These are phyloP conservation scores for Oryctolagus cuniculus DNA, from an alignment of 2,113 vertebrate genomes.

Conservation along the genomic window DNA sequence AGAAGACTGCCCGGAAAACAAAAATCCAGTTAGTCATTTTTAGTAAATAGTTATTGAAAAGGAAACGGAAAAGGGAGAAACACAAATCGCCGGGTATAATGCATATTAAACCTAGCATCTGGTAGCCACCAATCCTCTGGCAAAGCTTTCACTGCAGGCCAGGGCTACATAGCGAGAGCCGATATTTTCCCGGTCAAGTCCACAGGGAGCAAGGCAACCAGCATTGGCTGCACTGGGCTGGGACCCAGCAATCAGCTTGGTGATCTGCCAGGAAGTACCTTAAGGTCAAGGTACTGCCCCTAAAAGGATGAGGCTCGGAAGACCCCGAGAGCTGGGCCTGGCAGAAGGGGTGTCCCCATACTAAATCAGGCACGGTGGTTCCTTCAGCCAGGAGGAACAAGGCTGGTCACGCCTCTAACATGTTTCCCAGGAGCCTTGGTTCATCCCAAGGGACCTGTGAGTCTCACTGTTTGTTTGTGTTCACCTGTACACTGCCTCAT, in stretches of 20 bases:
- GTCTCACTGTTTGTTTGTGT: not conserved
- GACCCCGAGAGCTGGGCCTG: not conserved
- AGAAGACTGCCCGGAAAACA: slow-evolving; percentile 39
- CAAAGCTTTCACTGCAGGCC: not conserved
- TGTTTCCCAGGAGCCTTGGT: not conserved
- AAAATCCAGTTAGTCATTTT: slow-evolving; percentile 32
- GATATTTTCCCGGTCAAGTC: not conserved
- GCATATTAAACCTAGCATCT: not conserved
- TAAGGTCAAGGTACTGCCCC: not conserved
- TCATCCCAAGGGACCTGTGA: not conserved
- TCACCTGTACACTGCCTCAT: not conserved
- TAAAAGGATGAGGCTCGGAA: not conserved
- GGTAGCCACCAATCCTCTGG: not conserved
- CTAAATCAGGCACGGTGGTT: not conserved
- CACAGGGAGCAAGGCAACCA: not conserved
- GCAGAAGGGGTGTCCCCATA: not conserved
- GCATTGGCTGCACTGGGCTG: not conserved
- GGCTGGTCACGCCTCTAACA: not conserved
- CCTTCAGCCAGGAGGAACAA: not conserved
- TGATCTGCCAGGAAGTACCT: not conserved
- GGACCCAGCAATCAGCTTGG: not conserved
- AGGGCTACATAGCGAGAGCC: not conserved
- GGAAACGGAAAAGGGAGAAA: not conserved
- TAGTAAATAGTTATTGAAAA: not conserved
- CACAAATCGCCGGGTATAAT: not conserved